phyloP scores from a whole-genome alignment of 2,113 vertebrate species.

The Hymenochirus boettgeri region DNA sequence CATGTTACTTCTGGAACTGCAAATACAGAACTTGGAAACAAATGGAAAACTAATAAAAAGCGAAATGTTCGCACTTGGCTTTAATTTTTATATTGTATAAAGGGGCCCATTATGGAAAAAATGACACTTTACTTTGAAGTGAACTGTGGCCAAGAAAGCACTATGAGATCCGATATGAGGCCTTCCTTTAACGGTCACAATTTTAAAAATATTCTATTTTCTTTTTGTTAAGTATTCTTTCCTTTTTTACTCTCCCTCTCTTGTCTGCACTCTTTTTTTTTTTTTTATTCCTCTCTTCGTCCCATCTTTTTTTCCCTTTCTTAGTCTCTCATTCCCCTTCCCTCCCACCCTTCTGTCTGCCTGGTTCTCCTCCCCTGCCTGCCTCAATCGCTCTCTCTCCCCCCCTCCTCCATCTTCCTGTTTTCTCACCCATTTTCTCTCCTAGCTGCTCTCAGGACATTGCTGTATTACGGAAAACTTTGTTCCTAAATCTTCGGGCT shows the following conservation, averaged over 20 bases:
- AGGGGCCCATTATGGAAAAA: too few relatives aligned
- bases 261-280: neutral
- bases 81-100: too few relatives aligned
- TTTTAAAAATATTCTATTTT: neutral
- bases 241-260: neutral
- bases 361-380: conserved; percentile 24
- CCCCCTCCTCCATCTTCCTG: conserved; percentile 22
- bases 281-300: neutral
- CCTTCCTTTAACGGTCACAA: too few relatives aligned
- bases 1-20: too few relatives aligned
- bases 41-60: too few relatives aligned
- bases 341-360: conserved; percentile 21
- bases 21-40: too few relatives aligned
- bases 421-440: conserved; percentile 24
- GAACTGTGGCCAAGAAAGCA: too few relatives aligned
- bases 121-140: too few relatives aligned
- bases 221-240: neutral
- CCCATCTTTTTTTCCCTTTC: conserved; percentile 11
- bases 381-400: conserved; percentile 26
- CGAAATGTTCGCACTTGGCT: too few relatives aligned
- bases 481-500: conserved; percentile 5
- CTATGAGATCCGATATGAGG: too few relatives aligned
- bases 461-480: conserved; percentile 19
- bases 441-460: conserved; percentile 21
- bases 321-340: conserved; percentile 19